Evolutionary conservation across 2,797 vertebrate species (phyloP).

Genomic region (Scolopax rusticola): DNA sequence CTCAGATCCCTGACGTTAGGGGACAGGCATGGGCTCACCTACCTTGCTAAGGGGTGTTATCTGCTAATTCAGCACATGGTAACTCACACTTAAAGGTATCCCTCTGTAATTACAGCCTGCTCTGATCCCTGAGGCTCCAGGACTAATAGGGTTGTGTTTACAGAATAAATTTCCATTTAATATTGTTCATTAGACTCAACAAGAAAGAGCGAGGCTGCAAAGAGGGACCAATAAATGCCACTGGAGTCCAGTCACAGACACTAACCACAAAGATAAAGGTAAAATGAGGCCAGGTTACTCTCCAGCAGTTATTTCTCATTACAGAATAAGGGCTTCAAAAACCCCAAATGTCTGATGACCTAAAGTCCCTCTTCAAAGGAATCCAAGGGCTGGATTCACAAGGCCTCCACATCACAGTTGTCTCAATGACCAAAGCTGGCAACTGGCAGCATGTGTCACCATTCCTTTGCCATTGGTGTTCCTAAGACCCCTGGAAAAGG

Average conservation of each 20-base stretch:
- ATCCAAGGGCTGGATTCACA: neutral
- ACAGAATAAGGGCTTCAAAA: neutral
- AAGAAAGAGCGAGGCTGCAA: neutral
- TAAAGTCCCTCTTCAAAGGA: neutral
- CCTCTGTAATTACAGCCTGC: neutral
- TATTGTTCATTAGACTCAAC: neutral
- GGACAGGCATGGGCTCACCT: neutral
- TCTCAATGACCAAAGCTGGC: neutral
- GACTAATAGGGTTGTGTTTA: neutral
- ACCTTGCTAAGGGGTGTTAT: neutral
- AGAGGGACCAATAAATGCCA: neutral
- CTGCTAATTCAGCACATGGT: neutral
- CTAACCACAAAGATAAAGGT: neutral
- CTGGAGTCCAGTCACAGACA: neutral
- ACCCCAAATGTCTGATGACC: neutral
- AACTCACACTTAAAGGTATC: neutral
- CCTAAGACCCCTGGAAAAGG: neutral
- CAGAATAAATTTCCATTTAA: neutral
- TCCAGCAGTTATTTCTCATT: neutral
- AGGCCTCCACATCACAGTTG: neutral
- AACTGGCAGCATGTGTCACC: neutral
- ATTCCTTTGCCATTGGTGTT: neutral
- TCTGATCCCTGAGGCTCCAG: neutral
- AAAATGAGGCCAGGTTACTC: fast-evolving
- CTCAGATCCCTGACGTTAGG: neutral